Evolutionary conservation across 1,140 invertebrate genomes (phyloP).

Genomic region (Hypsibius dujardini): DNA sequence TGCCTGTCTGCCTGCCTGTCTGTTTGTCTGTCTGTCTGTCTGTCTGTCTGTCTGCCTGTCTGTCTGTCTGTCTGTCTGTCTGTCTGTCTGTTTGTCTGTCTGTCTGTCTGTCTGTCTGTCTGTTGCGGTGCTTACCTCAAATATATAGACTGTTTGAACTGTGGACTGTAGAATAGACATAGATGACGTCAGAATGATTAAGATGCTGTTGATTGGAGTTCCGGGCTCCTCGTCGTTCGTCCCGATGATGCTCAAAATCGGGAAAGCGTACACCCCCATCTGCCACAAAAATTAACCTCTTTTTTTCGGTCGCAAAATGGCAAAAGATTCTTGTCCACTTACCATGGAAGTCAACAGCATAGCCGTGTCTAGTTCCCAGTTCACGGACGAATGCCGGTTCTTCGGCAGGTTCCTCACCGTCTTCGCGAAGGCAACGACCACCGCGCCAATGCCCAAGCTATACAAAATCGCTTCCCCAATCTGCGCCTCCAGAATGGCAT

Average conservation of each 20-base stretch:
- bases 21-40: too few species aligned
- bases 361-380: constrained; percentile 13
- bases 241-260: constrained; percentile 76
- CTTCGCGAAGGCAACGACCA: neutral
- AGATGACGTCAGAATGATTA: neutral
- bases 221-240: neutral
- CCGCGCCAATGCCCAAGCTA: neutral
- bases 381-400: neutral
- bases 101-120: too few species aligned
- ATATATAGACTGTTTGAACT: constrained; percentile 78
- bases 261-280: constrained; percentile 39
- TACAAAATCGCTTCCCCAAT: constrained; percentile 75
- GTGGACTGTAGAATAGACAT: constrained; percentile 43
- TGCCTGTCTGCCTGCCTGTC: too few species aligned
- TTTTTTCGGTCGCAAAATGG: neutral
- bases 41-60: too few species aligned
- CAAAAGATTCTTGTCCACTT: neutral
- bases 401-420: neutral
- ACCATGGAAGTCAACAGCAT: constrained; percentile 13
- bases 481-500: constrained; percentile 74
- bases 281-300: neutral
- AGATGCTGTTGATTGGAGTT: constrained; percentile 7
- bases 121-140: neutral
- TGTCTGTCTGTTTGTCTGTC: too few species aligned
- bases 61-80: too few species aligned